A percentile compares a stretch with the other conserved stretches of the same genome.
These are phyloP conservation scores for Tridacna crocea DNA, from an alignment of 2,888 invertebrate genomes.

Conservation along the genomic window DNA sequence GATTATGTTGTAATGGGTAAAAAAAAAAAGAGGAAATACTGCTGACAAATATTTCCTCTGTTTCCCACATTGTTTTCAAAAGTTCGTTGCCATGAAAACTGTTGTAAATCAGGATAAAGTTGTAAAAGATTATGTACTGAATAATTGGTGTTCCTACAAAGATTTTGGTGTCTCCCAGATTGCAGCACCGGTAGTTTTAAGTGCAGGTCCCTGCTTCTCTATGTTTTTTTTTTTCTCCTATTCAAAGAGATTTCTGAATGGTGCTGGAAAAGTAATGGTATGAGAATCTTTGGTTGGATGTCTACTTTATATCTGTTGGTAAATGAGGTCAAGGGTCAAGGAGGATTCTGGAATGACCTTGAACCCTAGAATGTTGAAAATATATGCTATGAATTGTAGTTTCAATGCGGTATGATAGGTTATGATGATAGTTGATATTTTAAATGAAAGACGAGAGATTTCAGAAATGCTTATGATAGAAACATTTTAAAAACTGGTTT, in stretches of 20 bases:
- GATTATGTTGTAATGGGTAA: neutral
- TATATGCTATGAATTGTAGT: constrained; percentile 13
- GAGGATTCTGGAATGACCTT: constrained; percentile 1
- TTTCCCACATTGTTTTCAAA: too few relatives aligned
- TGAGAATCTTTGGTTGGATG: constrained; percentile 9
- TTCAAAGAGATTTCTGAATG: neutral
- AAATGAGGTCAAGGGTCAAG: constrained; percentile 19
- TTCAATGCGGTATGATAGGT: neutral
- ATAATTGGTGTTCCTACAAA: too few relatives aligned
- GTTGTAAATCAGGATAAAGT: too few relatives aligned
- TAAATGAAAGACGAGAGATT: neutral
- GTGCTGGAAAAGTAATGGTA: neutral
- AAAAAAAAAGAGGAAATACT: too few relatives aligned
- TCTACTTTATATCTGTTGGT: constrained; percentile 3
- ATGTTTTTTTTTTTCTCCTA: neutral
- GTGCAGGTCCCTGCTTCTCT: neutral
- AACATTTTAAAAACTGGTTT: too few relatives aligned
- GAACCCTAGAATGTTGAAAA: constrained; percentile 7
- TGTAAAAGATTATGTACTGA: too few relatives aligned
- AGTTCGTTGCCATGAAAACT: too few relatives aligned
- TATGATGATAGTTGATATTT: neutral
- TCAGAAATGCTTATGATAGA: neutral
- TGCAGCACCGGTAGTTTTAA: too few relatives aligned
- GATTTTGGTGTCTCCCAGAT: too few relatives aligned
- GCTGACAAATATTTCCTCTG: too few relatives aligned